phyloP scores from a whole-genome alignment of 2,888 invertebrate species.

The Xestia sexstrigata region DNA sequence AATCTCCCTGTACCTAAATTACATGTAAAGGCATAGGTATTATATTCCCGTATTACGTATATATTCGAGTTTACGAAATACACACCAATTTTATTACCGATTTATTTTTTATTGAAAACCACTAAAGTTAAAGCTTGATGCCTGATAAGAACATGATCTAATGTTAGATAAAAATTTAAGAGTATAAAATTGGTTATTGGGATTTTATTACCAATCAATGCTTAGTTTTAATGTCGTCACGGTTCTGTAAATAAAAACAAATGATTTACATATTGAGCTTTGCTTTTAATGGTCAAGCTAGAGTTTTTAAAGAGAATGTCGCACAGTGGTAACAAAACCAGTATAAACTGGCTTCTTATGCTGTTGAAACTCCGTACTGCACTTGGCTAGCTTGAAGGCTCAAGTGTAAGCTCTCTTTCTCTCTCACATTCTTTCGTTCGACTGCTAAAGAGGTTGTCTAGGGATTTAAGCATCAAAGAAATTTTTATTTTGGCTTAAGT shows the following conservation, averaged over 20 bases:
- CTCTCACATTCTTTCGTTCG: neutral
- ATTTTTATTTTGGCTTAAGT: neutral
- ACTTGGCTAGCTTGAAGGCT: neutral
- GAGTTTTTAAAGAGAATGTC: neutral
- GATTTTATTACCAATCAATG: constrained; percentile 63
- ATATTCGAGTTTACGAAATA: constrained; percentile 50
- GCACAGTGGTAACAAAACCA: neutral
- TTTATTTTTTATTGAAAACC: constrained; percentile 58
- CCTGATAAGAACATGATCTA: constrained; percentile 61
- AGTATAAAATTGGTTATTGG: constrained; percentile 57
- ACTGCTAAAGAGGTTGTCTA: neutral
- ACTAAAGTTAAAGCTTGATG: constrained; percentile 53
- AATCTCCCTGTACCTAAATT: constrained; percentile 36
- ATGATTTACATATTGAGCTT: constrained; percentile 33
- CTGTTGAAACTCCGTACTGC: neutral
- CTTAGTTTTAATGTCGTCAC: constrained; percentile 50
- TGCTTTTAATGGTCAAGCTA: neutral
- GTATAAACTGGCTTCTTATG: neutral
- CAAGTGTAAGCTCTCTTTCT: neutral
- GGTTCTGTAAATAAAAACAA: constrained; percentile 48
- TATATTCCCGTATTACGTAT: constrained; percentile 6
- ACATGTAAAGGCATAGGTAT: neutral
- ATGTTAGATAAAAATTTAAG: constrained; percentile 56
- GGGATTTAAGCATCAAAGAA: neutral
- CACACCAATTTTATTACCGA: constrained; percentile 57